A percentile compares a stretch with the other conserved stretches of the same genome.
These are phyloP conservation scores for Darevskia nairensis DNA, from an alignment of 2,797 vertebrate species.

Conservation along the genomic window DNA sequence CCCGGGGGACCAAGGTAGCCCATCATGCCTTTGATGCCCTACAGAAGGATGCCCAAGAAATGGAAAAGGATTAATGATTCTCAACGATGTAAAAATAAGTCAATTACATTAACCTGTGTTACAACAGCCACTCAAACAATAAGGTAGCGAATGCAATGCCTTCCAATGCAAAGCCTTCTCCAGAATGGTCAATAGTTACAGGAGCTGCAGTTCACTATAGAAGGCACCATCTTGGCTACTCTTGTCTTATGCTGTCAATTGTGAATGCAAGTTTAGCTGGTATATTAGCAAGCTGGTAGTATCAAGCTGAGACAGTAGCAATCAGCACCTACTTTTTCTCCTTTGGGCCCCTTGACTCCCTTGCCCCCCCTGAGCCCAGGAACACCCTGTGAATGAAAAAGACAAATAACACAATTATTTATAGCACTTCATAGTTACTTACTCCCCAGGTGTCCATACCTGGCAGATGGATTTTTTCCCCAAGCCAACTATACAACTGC, in stretches of 20 bases:
- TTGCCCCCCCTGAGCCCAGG: constrained; percentile 79
- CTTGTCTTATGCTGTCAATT: not conserved
- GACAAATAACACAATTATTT: not conserved
- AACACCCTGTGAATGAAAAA: constrained; percentile 78
- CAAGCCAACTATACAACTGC: not conserved
- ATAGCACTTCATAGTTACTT: not conserved
- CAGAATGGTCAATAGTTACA: too few relatives aligned
- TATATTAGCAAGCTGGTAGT: too few relatives aligned
- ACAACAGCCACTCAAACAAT: rapidly evolving
- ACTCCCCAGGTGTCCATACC: too few relatives aligned
- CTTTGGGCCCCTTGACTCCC: constrained; percentile 81
- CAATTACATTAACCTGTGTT: not conserved
- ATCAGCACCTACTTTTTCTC: constrained; percentile 77
- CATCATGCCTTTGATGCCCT: constrained; percentile 87
- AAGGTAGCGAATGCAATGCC: too few relatives aligned
- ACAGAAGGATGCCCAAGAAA: constrained; percentile 3
- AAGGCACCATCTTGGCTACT: too few relatives aligned
- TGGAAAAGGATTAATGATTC: not conserved
- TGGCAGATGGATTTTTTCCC: too few relatives aligned
- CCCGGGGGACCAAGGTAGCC: constrained; percentile 80
- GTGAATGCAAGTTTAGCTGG: not conserved
- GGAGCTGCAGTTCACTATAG: too few relatives aligned
- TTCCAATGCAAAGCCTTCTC: too few relatives aligned
- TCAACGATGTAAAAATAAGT: not conserved
- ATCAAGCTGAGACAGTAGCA: not conserved